Base-by-base conservation (phyloP, 2,797 vertebrate genomes). In the Anguilla marmorata region DNA sequence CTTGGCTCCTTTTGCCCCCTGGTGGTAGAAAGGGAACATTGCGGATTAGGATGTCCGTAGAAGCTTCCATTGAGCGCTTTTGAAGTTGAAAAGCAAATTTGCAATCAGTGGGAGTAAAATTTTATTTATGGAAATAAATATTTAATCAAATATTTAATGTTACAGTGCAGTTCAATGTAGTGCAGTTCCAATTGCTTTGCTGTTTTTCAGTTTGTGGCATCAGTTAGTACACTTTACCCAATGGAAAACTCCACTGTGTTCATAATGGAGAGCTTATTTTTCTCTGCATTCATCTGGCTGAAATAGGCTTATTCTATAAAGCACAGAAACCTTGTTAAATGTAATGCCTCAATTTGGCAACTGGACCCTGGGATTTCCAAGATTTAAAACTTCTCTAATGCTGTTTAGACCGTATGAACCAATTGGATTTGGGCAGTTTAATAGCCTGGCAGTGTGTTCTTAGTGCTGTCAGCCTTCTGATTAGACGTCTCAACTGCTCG, bases 11-110 rank as follows among this genome's bases (percentile, higher is more conserved):
- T 45, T 37, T 52, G 50, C 84, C 87, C 54, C 87, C 84, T 69
- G 24, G 87, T 88, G 83, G 87, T 76, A 85, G 84, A 60, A n/a
- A 60, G 69, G 14, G n/a, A 30, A 54, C 56, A 85, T 52, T 88
- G 84, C 87, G n/a, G 4, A 16, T 24, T 8, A 24, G 21, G 19
- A 50, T 82, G 24, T 48, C 41, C 0, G 27, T 21, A 41, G 69
- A 11, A 79, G 16, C 33, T 45, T 79, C 6, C 74, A 5, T 79
- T 79, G 33, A 37, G 2, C 16, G 5, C 33, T 21, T 72, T n/a
- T 66, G 21, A 3, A 60, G 16, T 60, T 60, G 58, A 24, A 60
- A 24, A 60, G 58, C 58, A 19, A 60, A 60, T 60, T 19, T 60
- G 58, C 58, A 19, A 60, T 60, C 24, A 69, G 24, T 12, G 8